Conservation (phyloP, 1,140 invertebrate species). For the Steinernema feltiae region DNA sequence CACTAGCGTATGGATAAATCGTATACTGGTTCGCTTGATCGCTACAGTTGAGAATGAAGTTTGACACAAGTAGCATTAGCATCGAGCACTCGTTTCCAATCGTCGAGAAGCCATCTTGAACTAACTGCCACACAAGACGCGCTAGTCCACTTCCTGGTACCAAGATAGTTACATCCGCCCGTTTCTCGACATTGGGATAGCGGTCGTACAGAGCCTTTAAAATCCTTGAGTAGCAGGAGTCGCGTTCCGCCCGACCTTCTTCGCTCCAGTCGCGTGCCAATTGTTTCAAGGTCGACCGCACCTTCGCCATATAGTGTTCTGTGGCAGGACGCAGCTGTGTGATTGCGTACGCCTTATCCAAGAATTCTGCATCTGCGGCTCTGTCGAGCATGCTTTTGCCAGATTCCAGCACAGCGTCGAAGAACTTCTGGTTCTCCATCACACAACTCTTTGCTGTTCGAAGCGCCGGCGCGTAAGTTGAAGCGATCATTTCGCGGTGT, state of each 20-base stretch:
- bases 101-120: conserved; percentile 76
- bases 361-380: background rate
- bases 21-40: conserved; percentile 62
- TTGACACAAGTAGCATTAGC: conserved; percentile 82
- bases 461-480: background rate
- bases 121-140: conserved; percentile 84
- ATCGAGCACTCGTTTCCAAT: conserved; percentile 96
- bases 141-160: conserved; percentile 91
- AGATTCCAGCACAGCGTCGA: background rate
- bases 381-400: background rate
- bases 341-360: background rate
- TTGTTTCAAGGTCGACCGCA: conserved; percentile 86
- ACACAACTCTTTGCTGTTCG: background rate
- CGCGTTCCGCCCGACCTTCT: conserved; percentile 72
- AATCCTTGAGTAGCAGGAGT: conserved; percentile 82
- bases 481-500: background rate
- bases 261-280: conserved; percentile 89
- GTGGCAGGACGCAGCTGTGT: background rate
- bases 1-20: conserved; percentile 87
- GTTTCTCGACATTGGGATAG: conserved; percentile 65
- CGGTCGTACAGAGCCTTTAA: conserved; percentile 67
- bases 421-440: background rate
- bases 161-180: conserved; percentile 65
- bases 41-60: conserved; percentile 45
- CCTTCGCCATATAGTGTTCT: conserved; percentile 67